Evolutionary conservation across 2,797 vertebrate genomes (phyloP).

Genomic region (Macropus fuliginosus): DNA sequence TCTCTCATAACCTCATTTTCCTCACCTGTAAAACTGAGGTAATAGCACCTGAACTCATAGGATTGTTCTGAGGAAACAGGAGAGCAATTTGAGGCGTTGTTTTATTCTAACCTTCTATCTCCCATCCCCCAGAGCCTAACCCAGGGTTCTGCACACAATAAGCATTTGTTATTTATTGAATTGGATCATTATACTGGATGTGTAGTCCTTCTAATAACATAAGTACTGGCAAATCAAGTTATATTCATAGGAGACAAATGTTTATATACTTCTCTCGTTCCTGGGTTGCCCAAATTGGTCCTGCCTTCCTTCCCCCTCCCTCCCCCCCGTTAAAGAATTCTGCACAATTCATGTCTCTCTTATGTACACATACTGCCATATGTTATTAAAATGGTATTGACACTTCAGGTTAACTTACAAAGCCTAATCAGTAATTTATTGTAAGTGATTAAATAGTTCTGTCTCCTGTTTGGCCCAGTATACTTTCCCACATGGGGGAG

Average conservation of each 20-base stretch:
- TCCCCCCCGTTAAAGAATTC: background rate
- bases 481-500: slow-evolving; percentile 22
- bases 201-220: background rate
- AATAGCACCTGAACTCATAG: background rate
- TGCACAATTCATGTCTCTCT: background rate
- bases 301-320: background rate
- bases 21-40: background rate
- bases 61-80: background rate
- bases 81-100: background rate
- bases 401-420: background rate
- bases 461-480: background rate
- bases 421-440: background rate
- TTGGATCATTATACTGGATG: background rate
- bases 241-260: background rate
- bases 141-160: background rate
- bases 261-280: background rate
- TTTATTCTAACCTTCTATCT: background rate
- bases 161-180: background rate
- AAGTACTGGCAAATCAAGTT: background rate
- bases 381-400: background rate
- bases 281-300: background rate
- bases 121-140: background rate
- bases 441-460: background rate
- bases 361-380: background rate
- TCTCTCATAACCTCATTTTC: background rate